phyloP scores from a whole-genome alignment of 2,797 vertebrate species.

The Percopsis omiscomaycus region DNA sequence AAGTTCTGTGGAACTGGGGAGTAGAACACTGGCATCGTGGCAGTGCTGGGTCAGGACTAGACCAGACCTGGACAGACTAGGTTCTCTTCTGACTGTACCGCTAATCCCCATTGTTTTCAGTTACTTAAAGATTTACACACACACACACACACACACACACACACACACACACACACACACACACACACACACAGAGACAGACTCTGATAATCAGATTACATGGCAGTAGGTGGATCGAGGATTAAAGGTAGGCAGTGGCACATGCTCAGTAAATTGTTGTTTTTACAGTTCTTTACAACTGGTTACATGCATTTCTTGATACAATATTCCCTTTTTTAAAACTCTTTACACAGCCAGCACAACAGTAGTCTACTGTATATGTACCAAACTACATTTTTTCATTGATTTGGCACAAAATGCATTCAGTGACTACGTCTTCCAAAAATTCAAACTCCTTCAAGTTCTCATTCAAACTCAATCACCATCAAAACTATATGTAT shows the following conservation, averaged over 20 bases:
- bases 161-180: constrained; percentile 24
- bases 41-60: background rate
- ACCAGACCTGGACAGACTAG: too few relatives aligned
- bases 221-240: constrained; percentile 56
- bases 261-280: constrained; percentile 25
- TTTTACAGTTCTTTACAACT: background rate
- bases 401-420: too few relatives aligned
- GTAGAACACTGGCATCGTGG: constrained; percentile 78
- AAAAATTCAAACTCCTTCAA: too few relatives aligned
- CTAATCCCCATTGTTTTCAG: constrained; percentile 32
- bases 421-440: too few relatives aligned
- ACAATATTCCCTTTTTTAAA: too few relatives aligned
- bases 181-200: constrained; percentile 37
- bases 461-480: background rate
- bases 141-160: constrained; percentile 4
- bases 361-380: too few relatives aligned
- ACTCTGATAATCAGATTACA: constrained; percentile 77
- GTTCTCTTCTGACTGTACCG: constrained; percentile 2
- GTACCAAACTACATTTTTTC: too few relatives aligned
- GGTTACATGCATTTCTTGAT: too few relatives aligned
- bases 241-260: constrained; percentile 57
- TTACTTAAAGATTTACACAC: constrained; percentile 1
- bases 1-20: constrained; percentile 77
- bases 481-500: too few relatives aligned
- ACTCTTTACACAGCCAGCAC: too few relatives aligned